Evolutionary conservation across 2,888 invertebrate species (phyloP), one percentile per base, ranked within the genome.

Genomic region (Dromius quadrimaculatus): DNA sequence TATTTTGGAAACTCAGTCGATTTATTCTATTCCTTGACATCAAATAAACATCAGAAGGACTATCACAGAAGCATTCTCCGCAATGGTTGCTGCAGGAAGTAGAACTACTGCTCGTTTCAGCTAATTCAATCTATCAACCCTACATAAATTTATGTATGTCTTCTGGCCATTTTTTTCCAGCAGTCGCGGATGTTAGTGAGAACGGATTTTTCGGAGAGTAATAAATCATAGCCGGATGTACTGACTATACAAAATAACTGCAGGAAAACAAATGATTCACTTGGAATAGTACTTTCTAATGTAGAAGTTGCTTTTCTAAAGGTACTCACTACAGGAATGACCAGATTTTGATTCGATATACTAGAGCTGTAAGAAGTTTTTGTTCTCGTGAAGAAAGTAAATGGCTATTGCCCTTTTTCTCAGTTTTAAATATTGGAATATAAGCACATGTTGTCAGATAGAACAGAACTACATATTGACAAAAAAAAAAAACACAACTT

Each of bases 81-180:
- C 20, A 34, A 59, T 36, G 59, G 36, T 36, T 36, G 20, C 20
- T 11, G n/a, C 3, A 3, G 38, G 13, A 38, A 38, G 6, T 28
- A n/a, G 9, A 32, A 57, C 32, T 19, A n/a, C 57, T 2, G 54
- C 36, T 32, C 20, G 20, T 20, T n/a, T 36, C 34, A 23, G 47
- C 17, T 64, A 64, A 64, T 64, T 64, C 64, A 64, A 64, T 64
- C 64, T 64, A 34, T 13, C 8, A 11, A 6, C 11, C 47, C 47
- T 64, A 50, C 64, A 64, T 64, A 64, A 64, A 50, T 50, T 65
- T 66, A 38, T 57, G 54, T 57, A 66, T 66, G 65, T 50, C 50
- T 23, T 23, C 13, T 11, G 54, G 54, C 41, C 13, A 66, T 66
- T 36, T 65, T 32, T 66, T n/a, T 57, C 22, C 22, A 20, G 19